Evolutionary conservation across 2,797 vertebrate species (phyloP).

Genomic region (Botia almorhae): DNA sequence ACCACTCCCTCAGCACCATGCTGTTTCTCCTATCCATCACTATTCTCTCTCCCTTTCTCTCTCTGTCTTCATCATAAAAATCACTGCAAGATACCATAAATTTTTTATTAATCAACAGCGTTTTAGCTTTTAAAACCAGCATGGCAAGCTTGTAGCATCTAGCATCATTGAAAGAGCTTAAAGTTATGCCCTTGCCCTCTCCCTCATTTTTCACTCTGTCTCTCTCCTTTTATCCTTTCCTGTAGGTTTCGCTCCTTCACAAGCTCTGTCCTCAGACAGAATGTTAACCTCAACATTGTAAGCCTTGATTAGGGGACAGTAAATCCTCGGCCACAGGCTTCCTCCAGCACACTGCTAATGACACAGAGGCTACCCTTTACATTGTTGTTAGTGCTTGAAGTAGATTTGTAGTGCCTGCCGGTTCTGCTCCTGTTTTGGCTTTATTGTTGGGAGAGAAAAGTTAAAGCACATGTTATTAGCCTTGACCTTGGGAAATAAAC

Average conservation of each 20-base stretch:
- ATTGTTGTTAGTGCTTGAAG: conserved; percentile 55
- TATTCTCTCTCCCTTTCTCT: conserved; percentile 2
- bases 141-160: conserved; percentile 31
- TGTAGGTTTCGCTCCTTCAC: conserved; percentile 51
- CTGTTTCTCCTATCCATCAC: conserved; percentile 60
- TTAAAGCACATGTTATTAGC: conserved; percentile 42
- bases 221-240: background rate
- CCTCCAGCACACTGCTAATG: conserved; percentile 67
- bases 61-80: background rate
- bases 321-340: conserved; percentile 61
- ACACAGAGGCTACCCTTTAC: conserved; percentile 63
- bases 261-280: conserved; percentile 31
- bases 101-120: conserved; percentile 7
- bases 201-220: background rate
- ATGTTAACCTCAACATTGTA: conserved; percentile 55
- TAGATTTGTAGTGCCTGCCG: conserved; percentile 52
- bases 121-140: conserved; percentile 17
- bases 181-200: conserved; percentile 21
- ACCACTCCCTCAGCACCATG: conserved; percentile 46
- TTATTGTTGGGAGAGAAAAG: conserved; percentile 23
- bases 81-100: conserved; percentile 8
- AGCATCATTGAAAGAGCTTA: conserved; percentile 20
- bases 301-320: conserved; percentile 65
- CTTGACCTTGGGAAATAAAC: conserved; percentile 10
- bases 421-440: conserved; percentile 28